These are phyloP conservation scores for Tanypteryx hageni DNA, from an alignment of 2,888 invertebrate genomes.

Conservation along the genomic window DNA sequence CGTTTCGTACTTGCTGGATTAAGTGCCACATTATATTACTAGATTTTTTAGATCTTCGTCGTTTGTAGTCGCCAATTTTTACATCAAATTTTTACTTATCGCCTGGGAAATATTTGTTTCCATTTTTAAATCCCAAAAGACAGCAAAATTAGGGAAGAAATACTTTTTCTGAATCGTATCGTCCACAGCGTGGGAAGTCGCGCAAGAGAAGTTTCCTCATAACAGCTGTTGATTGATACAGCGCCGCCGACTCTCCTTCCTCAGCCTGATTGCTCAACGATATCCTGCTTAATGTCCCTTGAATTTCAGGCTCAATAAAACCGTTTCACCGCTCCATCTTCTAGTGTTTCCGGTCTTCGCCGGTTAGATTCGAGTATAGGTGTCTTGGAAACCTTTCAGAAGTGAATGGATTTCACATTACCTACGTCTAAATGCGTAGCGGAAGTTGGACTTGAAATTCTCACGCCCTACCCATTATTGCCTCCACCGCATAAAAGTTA, in stretches of 20 bases:
- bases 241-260: neutral
- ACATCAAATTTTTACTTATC: neutral
- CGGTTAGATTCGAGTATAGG: neutral
- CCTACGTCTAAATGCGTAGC: neutral
- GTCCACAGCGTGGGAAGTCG: conserved; percentile 50
- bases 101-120: conserved; percentile 15
- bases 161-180: neutral
- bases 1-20: too few species aligned
- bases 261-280: neutral
- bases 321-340: neutral
- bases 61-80: too few species aligned
- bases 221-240: neutral
- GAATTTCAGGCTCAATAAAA: conserved; percentile 16
- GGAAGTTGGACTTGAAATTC: neutral
- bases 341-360: neutral
- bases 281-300: neutral
- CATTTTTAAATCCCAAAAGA: conserved; percentile 12
- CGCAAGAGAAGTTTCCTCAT: conserved; percentile 9
- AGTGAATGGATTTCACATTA: too few species aligned
- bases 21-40: too few species aligned
- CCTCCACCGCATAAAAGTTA: neutral
- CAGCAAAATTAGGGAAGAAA: neutral
- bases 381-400: too few species aligned
- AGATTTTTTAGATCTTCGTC: too few species aligned
- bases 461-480: neutral